Base-by-base conservation (phyloP, 2,888 invertebrate genomes). In the Pachliopta kotzebuea region DNA sequence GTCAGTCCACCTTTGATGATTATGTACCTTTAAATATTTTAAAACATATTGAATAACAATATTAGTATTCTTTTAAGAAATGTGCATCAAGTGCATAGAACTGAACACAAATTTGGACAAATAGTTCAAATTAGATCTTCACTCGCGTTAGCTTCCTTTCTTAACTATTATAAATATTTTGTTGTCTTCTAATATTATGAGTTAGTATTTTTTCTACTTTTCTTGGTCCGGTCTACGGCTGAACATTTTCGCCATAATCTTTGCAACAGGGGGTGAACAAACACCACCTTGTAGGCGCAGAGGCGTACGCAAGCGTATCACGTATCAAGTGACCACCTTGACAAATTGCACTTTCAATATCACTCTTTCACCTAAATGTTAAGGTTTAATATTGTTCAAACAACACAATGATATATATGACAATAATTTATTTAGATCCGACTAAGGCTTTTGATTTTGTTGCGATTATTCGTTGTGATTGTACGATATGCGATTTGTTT, bases 251-350 rank as follows among this genome's bases (percentile, higher is more conserved):
- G 7, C 1, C 20, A 21, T 56, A 53, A 2, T 65, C 65, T 26
- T 45, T 65, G 65, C 23, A 4, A 17, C 7, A n/a, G 86, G 79
- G 84, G 88, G 84, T 83, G 84, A 83, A 81, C 75, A 82, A 81
- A 86, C 84, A 85, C 81, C 83, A 83, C 84, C 85, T 81, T 74
- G 72, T 70, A 71, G 72, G 72, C 72, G 76, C 76, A 76, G 81
- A 84, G 85, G 78, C 79, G 83, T 83, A 84, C 82, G 84, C 84
- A 80, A 72, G 75, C 74, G 79, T 85, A 83, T 87, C 85, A 76
- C 73, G 76, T 87, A 74, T 76, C 78, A 67, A 62, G 64, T 73
- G 72, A 73, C 74, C 74, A 75, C 69, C 69, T 69, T 65, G 70
- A 71, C 4, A 17, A 57, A 65, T 65, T 31, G 57, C 61, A 26